phyloP scores from a whole-genome alignment of 2,113 vertebrate species.

The Pterocles gutturalis region DNA sequence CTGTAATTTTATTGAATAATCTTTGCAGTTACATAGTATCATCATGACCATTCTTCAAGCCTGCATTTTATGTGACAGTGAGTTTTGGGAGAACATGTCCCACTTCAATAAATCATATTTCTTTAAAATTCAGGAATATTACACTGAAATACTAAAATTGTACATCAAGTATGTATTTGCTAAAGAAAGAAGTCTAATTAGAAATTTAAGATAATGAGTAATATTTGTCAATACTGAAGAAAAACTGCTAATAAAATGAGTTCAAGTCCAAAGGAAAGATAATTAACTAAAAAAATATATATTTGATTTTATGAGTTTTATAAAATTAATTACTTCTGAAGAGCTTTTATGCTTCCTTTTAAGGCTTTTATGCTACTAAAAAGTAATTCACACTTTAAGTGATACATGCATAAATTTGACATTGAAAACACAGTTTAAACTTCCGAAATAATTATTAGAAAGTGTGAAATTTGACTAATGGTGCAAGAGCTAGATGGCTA shows the following conservation, averaged over 20 bases:
- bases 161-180: not conserved
- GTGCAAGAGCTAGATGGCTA: not conserved
- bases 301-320: not conserved
- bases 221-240: conserved; percentile 2
- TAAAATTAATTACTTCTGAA: conserved; percentile 15
- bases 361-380: not conserved
- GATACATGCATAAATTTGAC: not conserved
- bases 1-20: conserved; percentile 26
- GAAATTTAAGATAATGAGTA: not conserved
- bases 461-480: not conserved
- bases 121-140: conserved; percentile 8
- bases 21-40: conserved; percentile 15
- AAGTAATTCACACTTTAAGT: not conserved
- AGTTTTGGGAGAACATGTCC: not conserved
- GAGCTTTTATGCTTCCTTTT: not conserved
- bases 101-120: not conserved
- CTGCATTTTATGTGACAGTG: not conserved
- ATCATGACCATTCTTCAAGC: conserved; percentile 21
- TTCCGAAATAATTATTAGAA: not conserved
- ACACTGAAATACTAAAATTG: not conserved
- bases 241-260: conserved; percentile 16
- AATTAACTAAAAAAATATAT: conserved; percentile 9
- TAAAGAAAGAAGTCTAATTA: not conserved
- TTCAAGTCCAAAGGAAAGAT: conserved; percentile 20
- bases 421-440: not conserved